phyloP scores from a whole-genome alignment of 2,888 invertebrate genomes.

The Monopis laevigella region DNA sequence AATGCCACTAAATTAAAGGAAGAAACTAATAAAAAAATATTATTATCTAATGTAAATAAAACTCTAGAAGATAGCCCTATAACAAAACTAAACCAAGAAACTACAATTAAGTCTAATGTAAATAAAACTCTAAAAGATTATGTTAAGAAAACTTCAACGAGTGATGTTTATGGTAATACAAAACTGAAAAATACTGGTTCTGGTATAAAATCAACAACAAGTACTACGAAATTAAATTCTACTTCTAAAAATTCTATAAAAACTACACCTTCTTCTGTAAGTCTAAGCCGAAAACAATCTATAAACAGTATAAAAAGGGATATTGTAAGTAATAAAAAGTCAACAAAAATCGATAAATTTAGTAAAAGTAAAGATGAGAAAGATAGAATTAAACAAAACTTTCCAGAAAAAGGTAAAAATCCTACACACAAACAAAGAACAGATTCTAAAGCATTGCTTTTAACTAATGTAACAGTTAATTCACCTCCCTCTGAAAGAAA shows the following conservation, averaged over 20 bases:
- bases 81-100: no score
- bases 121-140: constrained; percentile 38
- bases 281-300: constrained; percentile 22
- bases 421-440: no score
- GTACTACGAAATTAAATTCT: background rate
- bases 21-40: no score
- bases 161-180: constrained; percentile 44
- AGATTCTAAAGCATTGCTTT: constrained; percentile 26
- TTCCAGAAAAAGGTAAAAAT: background rate
- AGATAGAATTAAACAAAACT: no score
- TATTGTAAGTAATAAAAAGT: background rate
- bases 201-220: background rate
- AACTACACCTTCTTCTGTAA: constrained; percentile 37
- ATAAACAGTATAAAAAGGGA: constrained; percentile 14
- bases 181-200: background rate
- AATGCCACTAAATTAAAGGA: no score
- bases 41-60: no score
- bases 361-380: constrained; percentile 19
- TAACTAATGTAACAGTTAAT: constrained; percentile 40
- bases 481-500: constrained; percentile 35
- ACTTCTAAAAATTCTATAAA: constrained; percentile 27
- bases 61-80: no score
- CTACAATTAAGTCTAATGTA: constrained; percentile 25
- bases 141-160: constrained; percentile 33
- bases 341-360: constrained; percentile 20